phyloP scores from a whole-genome alignment of 2,113 vertebrate genomes.

The Sinocyclocheilus rhinocerous region DNA sequence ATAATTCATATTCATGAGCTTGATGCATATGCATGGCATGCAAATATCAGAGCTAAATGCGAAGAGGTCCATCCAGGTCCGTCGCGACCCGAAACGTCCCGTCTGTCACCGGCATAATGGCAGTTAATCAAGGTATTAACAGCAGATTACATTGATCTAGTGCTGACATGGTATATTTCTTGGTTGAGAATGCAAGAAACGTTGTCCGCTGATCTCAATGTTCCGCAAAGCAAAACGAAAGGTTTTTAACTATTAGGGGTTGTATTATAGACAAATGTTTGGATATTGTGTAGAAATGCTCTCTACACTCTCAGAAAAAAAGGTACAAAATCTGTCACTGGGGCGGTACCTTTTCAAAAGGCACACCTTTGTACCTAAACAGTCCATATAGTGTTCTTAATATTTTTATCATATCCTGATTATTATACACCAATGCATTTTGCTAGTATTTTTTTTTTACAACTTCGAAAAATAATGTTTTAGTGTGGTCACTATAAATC shows the following conservation, averaged over 20 bases:
- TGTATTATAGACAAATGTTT: neutral
- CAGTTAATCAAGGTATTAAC: neutral
- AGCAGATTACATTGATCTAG: constrained; percentile 14
- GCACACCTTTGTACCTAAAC: too few species aligned
- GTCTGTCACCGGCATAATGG: neutral
- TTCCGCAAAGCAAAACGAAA: neutral
- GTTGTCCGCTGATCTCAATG: neutral
- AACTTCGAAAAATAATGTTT: too few species aligned
- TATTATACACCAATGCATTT: too few species aligned
- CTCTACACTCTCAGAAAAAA: too few species aligned
- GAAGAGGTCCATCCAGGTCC: constrained; percentile 22
- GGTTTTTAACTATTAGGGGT: neutral
- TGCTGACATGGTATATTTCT: neutral
- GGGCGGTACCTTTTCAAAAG: too few species aligned
- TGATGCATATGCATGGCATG: constrained; percentile 21
- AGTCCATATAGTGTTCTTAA: too few species aligned
- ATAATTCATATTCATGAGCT: constrained; percentile 13
- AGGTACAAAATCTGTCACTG: too few species aligned
- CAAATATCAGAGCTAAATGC: neutral
- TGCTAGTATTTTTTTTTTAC: neutral
- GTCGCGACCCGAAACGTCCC: neutral
- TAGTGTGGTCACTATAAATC: neutral
- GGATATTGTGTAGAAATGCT: neutral
- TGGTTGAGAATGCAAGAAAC: neutral
- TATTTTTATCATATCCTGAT: too few species aligned